Percentiles rank a stretch among this genome's conserved stretches.
Conservation (phyloP, 2,113 vertebrate genomes). For the Mesitornis unicolor region DNA sequence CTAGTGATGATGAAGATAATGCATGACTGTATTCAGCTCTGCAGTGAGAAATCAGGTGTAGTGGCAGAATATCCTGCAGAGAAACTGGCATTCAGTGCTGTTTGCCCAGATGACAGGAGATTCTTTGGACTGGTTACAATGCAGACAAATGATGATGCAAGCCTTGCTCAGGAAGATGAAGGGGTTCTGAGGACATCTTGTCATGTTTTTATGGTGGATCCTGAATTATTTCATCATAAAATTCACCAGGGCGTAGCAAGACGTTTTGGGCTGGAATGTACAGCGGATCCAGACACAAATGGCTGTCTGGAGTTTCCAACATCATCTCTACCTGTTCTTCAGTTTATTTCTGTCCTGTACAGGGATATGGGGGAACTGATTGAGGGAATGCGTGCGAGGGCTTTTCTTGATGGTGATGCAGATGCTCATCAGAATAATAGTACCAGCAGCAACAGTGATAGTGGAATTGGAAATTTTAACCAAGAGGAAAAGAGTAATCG, state of each 20-base stretch:
- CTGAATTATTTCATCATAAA: conserved; percentile 92
- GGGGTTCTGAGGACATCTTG: conserved; percentile 89
- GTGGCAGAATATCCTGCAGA: conserved; percentile 93
- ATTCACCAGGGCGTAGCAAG: conserved; percentile 87
- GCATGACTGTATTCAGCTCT: conserved; percentile 92
- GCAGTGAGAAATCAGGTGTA: conserved; percentile 82
- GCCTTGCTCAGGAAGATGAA: conserved; percentile 80
- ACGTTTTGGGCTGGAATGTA: conserved; percentile 91
- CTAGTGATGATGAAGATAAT: conserved; percentile 93
- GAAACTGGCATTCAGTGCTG: conserved; percentile 94
- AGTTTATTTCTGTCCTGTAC: conserved; percentile 94
- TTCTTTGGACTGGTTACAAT: conserved; percentile 97
- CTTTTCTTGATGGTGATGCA: conserved; percentile 88
- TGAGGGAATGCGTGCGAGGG: conserved; percentile 89
- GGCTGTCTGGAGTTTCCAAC: conserved; percentile 95
- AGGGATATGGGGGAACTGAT: conserved; percentile 96
- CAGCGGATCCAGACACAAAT: conserved; percentile 90
- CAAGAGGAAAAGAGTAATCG: conserved; percentile 91
- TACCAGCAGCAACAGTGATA: conserved; percentile 96
- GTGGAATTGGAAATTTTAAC: conserved; percentile 92
- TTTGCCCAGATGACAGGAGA: conserved; percentile 91
- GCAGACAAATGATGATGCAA: conserved; percentile 84
- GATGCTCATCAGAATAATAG: conserved; percentile 93
- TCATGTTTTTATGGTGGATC: conserved; percentile 97
- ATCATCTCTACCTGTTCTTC: conserved; percentile 91